A percentile compares a stretch with the other conserved stretches of the same genome.
phyloP scores from a whole-genome alignment of 2,113 vertebrate species.

The Tamias sibiricus region DNA sequence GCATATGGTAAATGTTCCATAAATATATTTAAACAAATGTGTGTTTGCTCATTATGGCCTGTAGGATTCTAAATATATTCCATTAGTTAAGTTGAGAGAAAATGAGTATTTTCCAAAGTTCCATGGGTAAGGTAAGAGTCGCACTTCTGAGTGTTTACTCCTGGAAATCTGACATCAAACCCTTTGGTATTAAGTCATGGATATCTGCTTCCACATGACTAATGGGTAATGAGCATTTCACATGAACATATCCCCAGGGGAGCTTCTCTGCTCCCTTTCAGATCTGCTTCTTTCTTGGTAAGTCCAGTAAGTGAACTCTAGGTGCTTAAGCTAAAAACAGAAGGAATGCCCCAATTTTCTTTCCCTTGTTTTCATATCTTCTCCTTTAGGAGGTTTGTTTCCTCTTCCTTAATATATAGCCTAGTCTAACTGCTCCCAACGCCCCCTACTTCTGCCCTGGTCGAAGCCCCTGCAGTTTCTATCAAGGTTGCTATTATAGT shows the following conservation, averaged over 20 bases:
- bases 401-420: neutral
- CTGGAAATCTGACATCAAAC: neutral
- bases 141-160: neutral
- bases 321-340: neutral
- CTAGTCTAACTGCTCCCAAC: neutral
- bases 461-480: neutral
- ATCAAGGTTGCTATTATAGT: no score
- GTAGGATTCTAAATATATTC: neutral
- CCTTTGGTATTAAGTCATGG: neutral
- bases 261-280: neutral
- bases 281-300: neutral
- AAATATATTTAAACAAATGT: neutral
- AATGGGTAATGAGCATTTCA: neutral
- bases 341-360: neutral
- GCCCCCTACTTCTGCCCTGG: neutral
- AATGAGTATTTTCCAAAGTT: slow-evolving; percentile 8
- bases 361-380: neutral
- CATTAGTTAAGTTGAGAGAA: neutral
- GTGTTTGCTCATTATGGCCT: neutral
- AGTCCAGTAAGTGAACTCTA: neutral
- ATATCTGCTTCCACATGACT: neutral
- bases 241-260: neutral
- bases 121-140: neutral
- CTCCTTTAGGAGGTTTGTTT: neutral
- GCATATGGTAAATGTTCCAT: neutral